Percentiles rank a stretch among this genome's conserved stretches.
phyloP scores from a whole-genome alignment of 2,797 vertebrate genomes.

The Lepilemur ruficaudatus region DNA sequence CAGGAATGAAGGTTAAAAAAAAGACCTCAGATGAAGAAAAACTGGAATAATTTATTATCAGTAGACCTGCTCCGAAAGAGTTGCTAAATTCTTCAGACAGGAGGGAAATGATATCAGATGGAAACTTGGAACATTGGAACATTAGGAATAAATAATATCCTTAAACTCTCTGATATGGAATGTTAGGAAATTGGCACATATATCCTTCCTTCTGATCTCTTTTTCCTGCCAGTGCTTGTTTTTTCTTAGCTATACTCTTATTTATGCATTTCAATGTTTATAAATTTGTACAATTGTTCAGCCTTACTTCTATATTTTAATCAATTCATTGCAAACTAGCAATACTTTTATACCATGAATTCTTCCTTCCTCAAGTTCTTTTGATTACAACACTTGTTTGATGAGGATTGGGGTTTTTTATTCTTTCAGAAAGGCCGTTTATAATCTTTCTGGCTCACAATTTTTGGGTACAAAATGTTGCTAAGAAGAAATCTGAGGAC shows the following conservation, averaged over 20 bases:
- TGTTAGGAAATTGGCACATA: not conserved
- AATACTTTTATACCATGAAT: not conserved
- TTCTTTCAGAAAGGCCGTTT: not conserved
- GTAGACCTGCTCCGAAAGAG: not conserved
- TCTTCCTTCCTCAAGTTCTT: not conserved
- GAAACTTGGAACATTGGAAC: not conserved
- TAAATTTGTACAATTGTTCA: not conserved
- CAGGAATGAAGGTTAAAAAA: constrained; percentile 1
- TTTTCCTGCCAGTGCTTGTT: not conserved
- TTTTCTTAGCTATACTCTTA: not conserved
- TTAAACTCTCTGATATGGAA: not conserved
- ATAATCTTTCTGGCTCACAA: not conserved
- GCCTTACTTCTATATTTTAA: not conserved
- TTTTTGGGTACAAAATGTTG: not conserved
- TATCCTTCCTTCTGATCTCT: not conserved
- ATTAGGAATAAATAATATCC: not conserved
- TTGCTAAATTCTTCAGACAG: not conserved
- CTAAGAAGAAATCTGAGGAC: not conserved
- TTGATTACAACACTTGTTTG: not conserved
- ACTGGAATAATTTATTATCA: not conserved
- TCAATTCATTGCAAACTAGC: not conserved
- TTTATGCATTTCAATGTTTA: not conserved
- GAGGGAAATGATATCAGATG: not conserved
- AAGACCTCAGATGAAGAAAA: not conserved
- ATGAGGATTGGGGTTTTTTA: not conserved